A percentile compares a stretch with the other conserved stretches of the same genome.
phyloP scores from a whole-genome alignment of 2,888 invertebrate species.

The Philopedon plagiatum region DNA sequence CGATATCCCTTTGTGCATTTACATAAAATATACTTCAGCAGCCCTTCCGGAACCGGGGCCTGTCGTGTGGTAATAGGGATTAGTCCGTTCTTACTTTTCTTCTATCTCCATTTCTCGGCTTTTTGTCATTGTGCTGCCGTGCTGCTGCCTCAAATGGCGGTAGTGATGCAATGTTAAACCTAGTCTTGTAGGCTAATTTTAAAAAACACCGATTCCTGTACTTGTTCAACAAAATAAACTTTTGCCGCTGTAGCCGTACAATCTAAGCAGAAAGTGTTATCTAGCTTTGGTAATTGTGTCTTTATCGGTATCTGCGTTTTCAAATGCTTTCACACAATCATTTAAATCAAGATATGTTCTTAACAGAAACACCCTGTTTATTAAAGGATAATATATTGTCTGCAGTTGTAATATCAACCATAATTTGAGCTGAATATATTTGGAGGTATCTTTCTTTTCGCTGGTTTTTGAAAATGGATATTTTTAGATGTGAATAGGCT shows the following conservation, averaged over 20 bases:
- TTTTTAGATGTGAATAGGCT: slow-evolving; percentile 28
- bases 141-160: slow-evolving; percentile 42
- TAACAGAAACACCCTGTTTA: too few species aligned
- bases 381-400: slow-evolving; percentile 56
- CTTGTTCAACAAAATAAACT: neutral
- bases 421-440: slow-evolving; percentile 52
- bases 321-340: too few species aligned
- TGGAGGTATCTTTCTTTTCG: slow-evolving; percentile 50
- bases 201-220: slow-evolving; percentile 6
- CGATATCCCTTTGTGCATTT: slow-evolving; percentile 22
- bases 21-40: slow-evolving; percentile 20
- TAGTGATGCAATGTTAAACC: slow-evolving; percentile 33
- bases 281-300: slow-evolving; percentile 55
- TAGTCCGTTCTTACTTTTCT: slow-evolving; percentile 11
- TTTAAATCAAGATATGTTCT: too few species aligned
- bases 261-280: slow-evolving; percentile 43
- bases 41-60: slow-evolving; percentile 13
- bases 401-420: slow-evolving; percentile 52
- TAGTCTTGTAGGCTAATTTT: slow-evolving; percentile 5
- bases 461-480: slow-evolving; percentile 44
- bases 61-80: neutral
- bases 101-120: slow-evolving; percentile 18
- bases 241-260: neutral
- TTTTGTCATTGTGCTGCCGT: slow-evolving; percentile 45
- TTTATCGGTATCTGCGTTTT: slow-evolving; percentile 56